These are phyloP conservation scores for Melolontha melolontha DNA, from an alignment of 2,888 invertebrate species.

Conservation along the genomic window DNA sequence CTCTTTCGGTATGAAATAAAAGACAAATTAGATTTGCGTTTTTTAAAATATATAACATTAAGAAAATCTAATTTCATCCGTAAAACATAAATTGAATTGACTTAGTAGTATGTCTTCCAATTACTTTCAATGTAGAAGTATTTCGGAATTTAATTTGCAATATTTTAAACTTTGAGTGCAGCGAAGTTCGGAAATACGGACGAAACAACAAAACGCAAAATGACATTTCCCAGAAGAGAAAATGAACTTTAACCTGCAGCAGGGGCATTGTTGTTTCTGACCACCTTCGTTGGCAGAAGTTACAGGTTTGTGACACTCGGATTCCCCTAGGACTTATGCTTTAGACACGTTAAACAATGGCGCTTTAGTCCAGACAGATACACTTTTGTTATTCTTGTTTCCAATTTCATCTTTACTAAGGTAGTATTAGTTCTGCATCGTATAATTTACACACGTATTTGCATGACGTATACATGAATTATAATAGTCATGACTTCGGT, in stretches of 20 bases:
- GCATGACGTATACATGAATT: no score
- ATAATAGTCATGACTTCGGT: no score
- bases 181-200: constrained; percentile 10
- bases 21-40: no score
- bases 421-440: neutral
- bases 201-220: constrained; percentile 41
- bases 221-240: constrained; percentile 41
- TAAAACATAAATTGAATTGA: no score
- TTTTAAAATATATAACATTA: no score
- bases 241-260: constrained; percentile 49
- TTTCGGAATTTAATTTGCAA: neutral
- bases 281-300: constrained; percentile 50
- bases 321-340: constrained; percentile 46
- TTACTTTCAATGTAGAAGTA: no score
- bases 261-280: constrained; percentile 49
- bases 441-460: neutral
- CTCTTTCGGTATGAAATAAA: no score
- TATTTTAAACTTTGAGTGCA: constrained; percentile 10
- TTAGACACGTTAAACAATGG: constrained; percentile 41
- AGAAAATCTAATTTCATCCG: no score
- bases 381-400: neutral
- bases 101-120: no score
- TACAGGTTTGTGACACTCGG: constrained; percentile 51
- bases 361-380: constrained; percentile 35
- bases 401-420: neutral